Evolutionary conservation across 2,888 invertebrate genomes (phyloP).

Genomic region (Protodeltote pygarga): DNA sequence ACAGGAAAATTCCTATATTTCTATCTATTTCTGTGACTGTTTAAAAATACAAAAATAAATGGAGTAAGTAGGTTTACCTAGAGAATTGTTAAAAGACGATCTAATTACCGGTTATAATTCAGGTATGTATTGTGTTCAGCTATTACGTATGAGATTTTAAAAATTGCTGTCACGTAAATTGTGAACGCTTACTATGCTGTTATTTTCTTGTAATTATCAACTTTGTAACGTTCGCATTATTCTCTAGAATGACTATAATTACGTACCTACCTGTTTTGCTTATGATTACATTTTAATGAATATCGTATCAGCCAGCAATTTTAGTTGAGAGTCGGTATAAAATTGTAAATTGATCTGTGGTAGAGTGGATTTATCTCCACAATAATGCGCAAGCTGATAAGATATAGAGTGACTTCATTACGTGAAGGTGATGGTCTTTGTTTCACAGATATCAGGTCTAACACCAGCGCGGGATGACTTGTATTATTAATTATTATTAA

Average conservation of each 20-base stretch:
- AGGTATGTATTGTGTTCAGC: neutral
- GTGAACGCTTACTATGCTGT: constrained; percentile 2
- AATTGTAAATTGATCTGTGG: constrained; percentile 57
- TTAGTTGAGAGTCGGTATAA: constrained; percentile 31
- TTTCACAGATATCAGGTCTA: constrained; percentile 48
- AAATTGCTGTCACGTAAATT: neutral
- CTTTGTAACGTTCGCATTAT: constrained; percentile 10
- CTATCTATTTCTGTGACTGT: too few species aligned
- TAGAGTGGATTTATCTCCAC: constrained; percentile 71
- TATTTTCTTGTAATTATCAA: constrained; percentile 5
- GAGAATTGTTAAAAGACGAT: neutral
- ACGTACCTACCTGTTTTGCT: constrained; percentile 12
- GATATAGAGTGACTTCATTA: constrained; percentile 71
- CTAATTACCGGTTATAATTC: neutral
- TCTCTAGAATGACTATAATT: constrained; percentile 11
- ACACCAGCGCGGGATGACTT: constrained; percentile 33
- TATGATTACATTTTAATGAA: constrained; percentile 10
- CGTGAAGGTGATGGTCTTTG: constrained; percentile 74
- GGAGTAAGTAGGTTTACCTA: too few species aligned
- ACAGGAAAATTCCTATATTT: too few species aligned
- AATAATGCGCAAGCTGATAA: constrained; percentile 73
- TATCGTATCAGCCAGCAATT: constrained; percentile 15
- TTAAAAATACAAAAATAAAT: too few species aligned
- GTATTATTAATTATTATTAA: constrained; percentile 32
- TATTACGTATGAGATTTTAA: constrained; percentile 11